Evolutionary conservation across 2,888 invertebrate genomes (phyloP).

Genomic region (Epiblema foenella): DNA sequence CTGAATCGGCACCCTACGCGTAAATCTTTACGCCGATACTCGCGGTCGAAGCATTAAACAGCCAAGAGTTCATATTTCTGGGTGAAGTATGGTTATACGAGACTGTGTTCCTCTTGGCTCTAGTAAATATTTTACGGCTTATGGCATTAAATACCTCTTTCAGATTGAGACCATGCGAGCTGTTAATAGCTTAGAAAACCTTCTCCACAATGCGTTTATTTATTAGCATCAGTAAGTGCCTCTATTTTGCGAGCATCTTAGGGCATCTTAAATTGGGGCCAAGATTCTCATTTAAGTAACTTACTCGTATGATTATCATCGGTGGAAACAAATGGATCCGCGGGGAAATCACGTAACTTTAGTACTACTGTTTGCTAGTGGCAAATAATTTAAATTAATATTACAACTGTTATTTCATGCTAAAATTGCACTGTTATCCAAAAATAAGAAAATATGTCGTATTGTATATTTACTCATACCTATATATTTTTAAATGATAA

Average conservation of each 20-base stretch:
- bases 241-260: background rate
- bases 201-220: background rate
- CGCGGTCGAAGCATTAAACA: conserved; percentile 55
- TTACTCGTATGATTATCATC: no score
- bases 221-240: background rate
- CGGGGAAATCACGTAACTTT: no score
- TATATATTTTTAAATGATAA: no score
- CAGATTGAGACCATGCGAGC: background rate
- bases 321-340: no score
- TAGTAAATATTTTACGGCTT: conserved; percentile 15
- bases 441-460: no score
- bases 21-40: conserved; percentile 56
- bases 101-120: conserved; percentile 21
- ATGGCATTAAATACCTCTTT: conserved; percentile 7
- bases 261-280: no score
- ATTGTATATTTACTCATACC: no score
- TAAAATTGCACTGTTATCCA: no score
- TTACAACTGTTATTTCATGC: no score
- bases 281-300: no score
- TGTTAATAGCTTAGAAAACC: background rate
- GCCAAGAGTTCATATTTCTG: conserved; percentile 53
- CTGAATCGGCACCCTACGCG: conserved; percentile 52
- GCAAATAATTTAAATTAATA: no score
- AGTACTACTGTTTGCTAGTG: no score
- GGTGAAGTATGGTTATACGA: conserved; percentile 54